Conservation (phyloP, 2,113 vertebrate species). For the Cochlearius cochlearius region DNA sequence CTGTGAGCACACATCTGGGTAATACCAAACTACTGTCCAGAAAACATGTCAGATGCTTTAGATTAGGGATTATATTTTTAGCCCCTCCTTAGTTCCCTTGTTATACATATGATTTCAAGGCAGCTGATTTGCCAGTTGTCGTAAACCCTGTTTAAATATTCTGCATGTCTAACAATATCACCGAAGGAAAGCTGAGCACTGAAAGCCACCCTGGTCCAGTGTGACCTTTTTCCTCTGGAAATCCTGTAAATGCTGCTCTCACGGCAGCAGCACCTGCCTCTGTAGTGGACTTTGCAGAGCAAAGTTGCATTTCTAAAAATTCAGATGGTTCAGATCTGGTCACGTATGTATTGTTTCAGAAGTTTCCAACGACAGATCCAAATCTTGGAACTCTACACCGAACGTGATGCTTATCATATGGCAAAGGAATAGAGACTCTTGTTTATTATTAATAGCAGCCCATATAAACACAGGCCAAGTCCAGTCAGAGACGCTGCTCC, state of each 20-base stretch:
- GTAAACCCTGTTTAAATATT: slow-evolving; percentile 39
- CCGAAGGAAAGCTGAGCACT: not conserved
- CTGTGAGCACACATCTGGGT: slow-evolving; percentile 2
- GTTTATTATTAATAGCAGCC: slow-evolving; percentile 46
- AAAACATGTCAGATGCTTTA: slow-evolving; percentile 60
- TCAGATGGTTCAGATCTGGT: not conserved
- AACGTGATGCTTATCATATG: slow-evolving; percentile 17
- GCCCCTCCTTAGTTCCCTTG: slow-evolving; percentile 12
- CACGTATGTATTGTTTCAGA: not conserved
- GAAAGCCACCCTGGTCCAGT: not conserved
- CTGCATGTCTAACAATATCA: not conserved
- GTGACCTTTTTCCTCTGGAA: not conserved
- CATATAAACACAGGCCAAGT: not conserved
- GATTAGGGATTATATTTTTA: slow-evolving; percentile 50
- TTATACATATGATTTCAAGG: slow-evolving; percentile 1
- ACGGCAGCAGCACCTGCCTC: not conserved
- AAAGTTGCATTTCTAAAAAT: not conserved
- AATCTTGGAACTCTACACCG: not conserved
- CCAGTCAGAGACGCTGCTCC: not conserved
- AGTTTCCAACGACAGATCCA: not conserved
- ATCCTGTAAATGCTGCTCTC: not conserved
- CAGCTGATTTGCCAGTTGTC: slow-evolving; percentile 48
- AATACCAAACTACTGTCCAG: slow-evolving; percentile 56
- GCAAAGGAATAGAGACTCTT: not conserved
- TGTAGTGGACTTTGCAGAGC: not conserved